These are phyloP conservation scores for Menidia beryllina DNA, from an alignment of 2,113 vertebrate genomes.

Conservation along the genomic window DNA sequence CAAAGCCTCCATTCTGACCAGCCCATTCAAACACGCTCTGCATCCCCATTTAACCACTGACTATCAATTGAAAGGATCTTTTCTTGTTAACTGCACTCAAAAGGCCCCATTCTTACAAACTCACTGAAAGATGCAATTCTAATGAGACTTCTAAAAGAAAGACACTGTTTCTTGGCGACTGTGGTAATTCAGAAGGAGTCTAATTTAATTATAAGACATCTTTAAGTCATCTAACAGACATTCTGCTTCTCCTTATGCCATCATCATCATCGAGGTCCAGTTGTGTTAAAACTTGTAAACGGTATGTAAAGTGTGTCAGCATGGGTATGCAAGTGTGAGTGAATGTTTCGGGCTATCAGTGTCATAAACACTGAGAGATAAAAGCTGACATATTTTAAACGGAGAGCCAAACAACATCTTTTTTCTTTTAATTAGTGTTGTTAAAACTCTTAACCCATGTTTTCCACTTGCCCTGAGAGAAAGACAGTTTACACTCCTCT, in stretches of 20 bases:
- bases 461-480: no score
- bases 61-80: conserved; percentile 63
- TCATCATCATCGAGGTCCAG: conserved; percentile 5
- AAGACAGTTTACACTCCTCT: no score
- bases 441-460: no score
- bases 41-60: conserved; percentile 64
- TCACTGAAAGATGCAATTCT: conserved; percentile 68
- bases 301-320: not conserved
- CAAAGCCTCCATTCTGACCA: conserved; percentile 74
- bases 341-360: conserved; percentile 46
- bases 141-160: conserved; percentile 58
- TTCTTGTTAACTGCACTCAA: conserved; percentile 68
- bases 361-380: conserved; percentile 52
- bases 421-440: no score
- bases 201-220: conserved; percentile 31
- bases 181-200: conserved; percentile 51
- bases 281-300: conserved; percentile 14
- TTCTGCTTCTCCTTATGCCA: conserved; percentile 7
- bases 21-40: conserved; percentile 61
- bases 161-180: conserved; percentile 63
- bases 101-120: conserved; percentile 71
- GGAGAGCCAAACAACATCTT: conserved; percentile 5
- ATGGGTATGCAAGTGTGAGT: not conserved
- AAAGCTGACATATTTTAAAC: conserved; percentile 37
- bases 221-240: conserved; percentile 26